phyloP scores from a whole-genome alignment of 2,797 vertebrate genomes.

The Smutsia gigantea region DNA sequence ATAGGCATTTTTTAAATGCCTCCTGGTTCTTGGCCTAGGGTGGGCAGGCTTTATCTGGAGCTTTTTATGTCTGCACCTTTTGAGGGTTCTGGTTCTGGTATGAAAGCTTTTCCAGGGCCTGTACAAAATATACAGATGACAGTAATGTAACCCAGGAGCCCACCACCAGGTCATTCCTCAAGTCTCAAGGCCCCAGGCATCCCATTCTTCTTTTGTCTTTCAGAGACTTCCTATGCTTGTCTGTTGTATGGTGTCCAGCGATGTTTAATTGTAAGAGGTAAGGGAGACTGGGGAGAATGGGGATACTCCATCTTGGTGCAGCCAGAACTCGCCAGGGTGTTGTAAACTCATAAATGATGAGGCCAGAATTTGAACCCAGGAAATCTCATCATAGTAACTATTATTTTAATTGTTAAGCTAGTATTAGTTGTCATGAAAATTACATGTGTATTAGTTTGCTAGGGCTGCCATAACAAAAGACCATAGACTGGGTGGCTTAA shows the following conservation, averaged over 20 bases:
- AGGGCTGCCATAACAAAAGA: background rate
- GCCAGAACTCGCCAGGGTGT: background rate
- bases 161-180: background rate
- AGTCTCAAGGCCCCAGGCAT: background rate
- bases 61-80: background rate
- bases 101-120: background rate
- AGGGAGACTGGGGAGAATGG: background rate
- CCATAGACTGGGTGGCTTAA: background rate
- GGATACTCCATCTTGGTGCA: background rate
- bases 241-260: background rate
- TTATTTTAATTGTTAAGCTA: background rate
- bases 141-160: background rate
- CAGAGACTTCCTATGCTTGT: background rate
- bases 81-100: background rate
- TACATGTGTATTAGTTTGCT: background rate
- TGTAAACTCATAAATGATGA: background rate
- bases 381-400: background rate
- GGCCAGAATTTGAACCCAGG: background rate
- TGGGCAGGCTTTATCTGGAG: background rate
- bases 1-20: background rate
- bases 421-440: background rate
- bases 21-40: background rate
- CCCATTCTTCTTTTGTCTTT: background rate
- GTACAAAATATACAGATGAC: background rate
- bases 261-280: background rate